These are phyloP conservation scores for Holotrichia oblita DNA, from an alignment of 1,140 invertebrate species.

Conservation along the genomic window DNA sequence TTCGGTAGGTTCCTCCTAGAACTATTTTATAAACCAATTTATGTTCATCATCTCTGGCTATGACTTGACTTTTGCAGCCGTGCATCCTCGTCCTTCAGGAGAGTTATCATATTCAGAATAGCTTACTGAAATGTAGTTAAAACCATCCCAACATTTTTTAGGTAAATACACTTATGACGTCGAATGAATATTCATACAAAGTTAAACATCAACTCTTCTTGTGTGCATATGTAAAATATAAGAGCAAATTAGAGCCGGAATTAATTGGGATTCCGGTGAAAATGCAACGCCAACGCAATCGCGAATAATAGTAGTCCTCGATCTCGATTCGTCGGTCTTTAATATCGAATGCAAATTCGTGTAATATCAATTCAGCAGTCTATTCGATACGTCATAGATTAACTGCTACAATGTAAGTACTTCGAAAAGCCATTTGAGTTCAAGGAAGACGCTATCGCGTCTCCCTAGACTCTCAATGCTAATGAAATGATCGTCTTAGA, in stretches of 20 bases:
- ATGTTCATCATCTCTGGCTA: too few species aligned
- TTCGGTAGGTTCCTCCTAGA: too few species aligned
- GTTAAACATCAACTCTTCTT: background rate
- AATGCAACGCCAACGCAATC: background rate
- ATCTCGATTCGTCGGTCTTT: background rate
- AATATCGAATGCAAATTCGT: conserved; percentile 30
- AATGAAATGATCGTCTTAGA: conserved; percentile 28
- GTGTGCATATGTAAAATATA: conserved; percentile 19
- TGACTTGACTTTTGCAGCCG: too few species aligned
- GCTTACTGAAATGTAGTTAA: too few species aligned
- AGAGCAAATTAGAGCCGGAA: conserved; percentile 8
- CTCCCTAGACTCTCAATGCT: conserved; percentile 3
- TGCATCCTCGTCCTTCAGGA: too few species aligned
- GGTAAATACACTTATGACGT: background rate
- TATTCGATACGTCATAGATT: conserved; percentile 22
- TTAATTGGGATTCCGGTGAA: background rate
- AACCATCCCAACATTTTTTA: too few species aligned
- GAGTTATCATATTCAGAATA: too few species aligned
- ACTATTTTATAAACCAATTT: too few species aligned
- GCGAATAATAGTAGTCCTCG: background rate
- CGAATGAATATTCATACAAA: background rate
- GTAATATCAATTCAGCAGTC: conserved; percentile 20
- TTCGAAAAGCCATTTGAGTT: background rate
- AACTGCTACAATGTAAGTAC: conserved; percentile 25
- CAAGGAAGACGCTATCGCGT: background rate